These are phyloP conservation scores for Eupristina koningsbergeri DNA, from an alignment of 1,140 invertebrate genomes.

Conservation along the genomic window DNA sequence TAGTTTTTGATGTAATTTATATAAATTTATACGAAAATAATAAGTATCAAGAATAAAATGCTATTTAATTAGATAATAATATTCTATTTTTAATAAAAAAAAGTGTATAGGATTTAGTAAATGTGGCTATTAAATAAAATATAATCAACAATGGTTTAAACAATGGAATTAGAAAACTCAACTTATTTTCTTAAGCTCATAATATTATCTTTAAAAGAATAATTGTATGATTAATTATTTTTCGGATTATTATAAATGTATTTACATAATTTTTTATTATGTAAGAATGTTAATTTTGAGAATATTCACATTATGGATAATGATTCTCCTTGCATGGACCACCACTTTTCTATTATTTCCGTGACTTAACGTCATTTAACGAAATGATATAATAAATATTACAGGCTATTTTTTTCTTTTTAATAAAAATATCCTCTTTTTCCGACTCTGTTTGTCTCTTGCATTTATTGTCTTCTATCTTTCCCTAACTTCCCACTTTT, in stretches of 20 bases:
- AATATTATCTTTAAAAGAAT: neutral
- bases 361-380: neutral
- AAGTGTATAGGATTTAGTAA: too few species aligned
- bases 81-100: too few species aligned
- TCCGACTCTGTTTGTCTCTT: neutral
- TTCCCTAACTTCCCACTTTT: neutral
- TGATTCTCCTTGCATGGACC: slow-evolving; percentile 9
- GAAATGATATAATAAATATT: slow-evolving; percentile 27
- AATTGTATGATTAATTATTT: neutral
- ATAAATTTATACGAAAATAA: too few species aligned
- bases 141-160: neutral
- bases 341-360: slow-evolving; percentile 14
- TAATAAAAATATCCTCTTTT: neutral
- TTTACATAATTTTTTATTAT: too few species aligned
- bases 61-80: too few species aligned
- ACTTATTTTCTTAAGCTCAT: neutral
- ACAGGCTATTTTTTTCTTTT: slow-evolving; percentile 6
- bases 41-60: too few species aligned
- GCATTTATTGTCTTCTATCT: neutral
- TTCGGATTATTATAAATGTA: too few species aligned
- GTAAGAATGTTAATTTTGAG: slow-evolving; percentile 6
- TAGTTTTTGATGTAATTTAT: too few species aligned
- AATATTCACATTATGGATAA: neutral
- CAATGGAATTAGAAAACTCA: too few species aligned
- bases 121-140: too few species aligned